Evolutionary conservation across 2,113 vertebrate genomes (phyloP).

Genomic region (Neolamprologus tretocephalus): DNA sequence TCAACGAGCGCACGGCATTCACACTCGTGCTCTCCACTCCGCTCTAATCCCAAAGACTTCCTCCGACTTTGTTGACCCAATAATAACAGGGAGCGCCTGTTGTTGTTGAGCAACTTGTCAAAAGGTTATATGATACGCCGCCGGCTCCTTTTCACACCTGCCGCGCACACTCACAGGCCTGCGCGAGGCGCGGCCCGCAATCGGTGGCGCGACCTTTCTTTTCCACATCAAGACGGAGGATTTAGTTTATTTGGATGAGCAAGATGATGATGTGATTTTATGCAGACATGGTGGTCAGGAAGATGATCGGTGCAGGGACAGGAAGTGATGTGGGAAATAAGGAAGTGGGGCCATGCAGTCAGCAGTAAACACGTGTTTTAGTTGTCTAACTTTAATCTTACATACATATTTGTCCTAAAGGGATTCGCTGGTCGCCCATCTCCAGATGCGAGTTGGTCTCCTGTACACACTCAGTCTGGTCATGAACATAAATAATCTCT

Average conservation of each 20-base stretch:
- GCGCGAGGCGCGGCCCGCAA: background rate
- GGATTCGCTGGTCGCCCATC: background rate
- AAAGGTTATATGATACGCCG: slow-evolving; percentile 57
- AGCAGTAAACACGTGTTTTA: background rate
- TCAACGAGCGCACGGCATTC: slow-evolving; percentile 5
- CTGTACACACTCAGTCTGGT: background rate
- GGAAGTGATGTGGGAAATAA: background rate
- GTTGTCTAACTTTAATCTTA: background rate
- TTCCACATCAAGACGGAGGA: background rate
- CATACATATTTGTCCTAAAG: background rate
- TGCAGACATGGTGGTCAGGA: background rate
- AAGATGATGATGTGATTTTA: background rate
- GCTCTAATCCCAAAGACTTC: slow-evolving; percentile 58
- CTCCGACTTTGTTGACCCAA: slow-evolving; percentile 61
- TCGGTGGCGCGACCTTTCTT: background rate
- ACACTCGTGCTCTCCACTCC: slow-evolving; percentile 47
- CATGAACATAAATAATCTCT: background rate
- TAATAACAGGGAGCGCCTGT: slow-evolving; percentile 56
- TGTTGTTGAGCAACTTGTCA: slow-evolving; percentile 58
- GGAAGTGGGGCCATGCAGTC: background rate
- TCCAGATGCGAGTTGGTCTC: background rate
- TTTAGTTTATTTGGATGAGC: background rate
- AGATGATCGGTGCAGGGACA: background rate
- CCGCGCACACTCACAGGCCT: slow-evolving; percentile 30
- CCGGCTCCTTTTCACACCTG: slow-evolving; percentile 53